A percentile compares a stretch with the other conserved stretches of the same genome.
Evolutionary conservation across 2,113 vertebrate genomes (phyloP).

Genomic region (Gracilinanus agilis): DNA sequence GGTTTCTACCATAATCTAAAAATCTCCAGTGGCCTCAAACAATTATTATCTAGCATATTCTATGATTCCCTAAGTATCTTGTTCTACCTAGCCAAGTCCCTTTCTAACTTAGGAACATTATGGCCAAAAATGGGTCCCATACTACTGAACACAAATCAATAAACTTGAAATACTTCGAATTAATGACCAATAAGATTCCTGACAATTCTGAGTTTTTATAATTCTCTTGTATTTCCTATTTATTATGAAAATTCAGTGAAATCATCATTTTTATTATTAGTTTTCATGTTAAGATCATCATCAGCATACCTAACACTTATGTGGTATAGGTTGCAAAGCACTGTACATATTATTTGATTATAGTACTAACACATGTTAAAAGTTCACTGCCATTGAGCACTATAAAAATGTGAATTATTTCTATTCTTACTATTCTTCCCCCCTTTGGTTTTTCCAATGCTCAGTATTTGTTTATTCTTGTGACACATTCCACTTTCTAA

Average conservation of each 20-base stretch:
- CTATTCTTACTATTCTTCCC: neutral
- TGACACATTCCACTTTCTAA: neutral
- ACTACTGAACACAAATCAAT: neutral
- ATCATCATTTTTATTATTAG: neutral
- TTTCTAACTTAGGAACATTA: neutral
- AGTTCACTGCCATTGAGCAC: neutral
- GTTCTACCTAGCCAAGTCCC: neutral
- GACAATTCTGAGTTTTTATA: neutral
- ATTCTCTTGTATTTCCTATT: neutral
- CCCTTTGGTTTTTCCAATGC: neutral
- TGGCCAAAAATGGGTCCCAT: neutral
- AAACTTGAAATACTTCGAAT: neutral
- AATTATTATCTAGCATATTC: accelerated
- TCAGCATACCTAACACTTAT: neutral
- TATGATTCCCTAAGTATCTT: neutral
- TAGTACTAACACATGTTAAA: neutral
- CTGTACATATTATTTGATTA: neutral
- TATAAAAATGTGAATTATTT: neutral
- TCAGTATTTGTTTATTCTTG: neutral
- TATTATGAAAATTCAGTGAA: neutral
- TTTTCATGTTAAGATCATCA: neutral
- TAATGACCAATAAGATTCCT: neutral
- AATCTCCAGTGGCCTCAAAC: neutral
- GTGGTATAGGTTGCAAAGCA: neutral
- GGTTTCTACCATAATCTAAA: neutral